These are phyloP conservation scores for Pseudomyrmex sp. DNA, from an alignment of 1,140 invertebrate species.

Conservation along the genomic window DNA sequence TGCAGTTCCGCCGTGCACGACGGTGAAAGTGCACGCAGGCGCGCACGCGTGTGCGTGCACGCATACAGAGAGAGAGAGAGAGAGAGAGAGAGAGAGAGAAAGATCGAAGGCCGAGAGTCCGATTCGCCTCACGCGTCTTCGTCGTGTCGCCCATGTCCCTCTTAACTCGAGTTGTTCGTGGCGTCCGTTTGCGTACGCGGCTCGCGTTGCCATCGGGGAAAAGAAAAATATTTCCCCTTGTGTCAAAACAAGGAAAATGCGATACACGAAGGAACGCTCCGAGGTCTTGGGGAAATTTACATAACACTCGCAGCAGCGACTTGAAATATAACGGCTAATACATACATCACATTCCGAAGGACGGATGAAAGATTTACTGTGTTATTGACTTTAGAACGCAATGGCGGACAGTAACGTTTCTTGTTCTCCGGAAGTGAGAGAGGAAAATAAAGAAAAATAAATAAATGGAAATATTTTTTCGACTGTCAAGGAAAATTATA, in stretches of 20 bases:
- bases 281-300: constrained; percentile 45
- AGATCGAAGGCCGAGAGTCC: not conserved
- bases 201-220: constrained; percentile 25
- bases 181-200: constrained; percentile 3
- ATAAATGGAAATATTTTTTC: not conserved
- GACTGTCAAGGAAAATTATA: not conserved
- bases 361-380: not conserved
- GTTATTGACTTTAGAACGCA: not conserved
- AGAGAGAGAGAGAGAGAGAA: too few relatives aligned
- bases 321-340: constrained; percentile 24
- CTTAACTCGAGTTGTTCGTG: constrained; percentile 15
- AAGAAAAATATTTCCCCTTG: constrained; percentile 33
- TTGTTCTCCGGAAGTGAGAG: too few relatives aligned
- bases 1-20: constrained; percentile 71
- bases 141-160: constrained; percentile 30
- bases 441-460: not conserved
- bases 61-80: not conserved
- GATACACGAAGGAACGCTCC: not conserved
- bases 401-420: not conserved
- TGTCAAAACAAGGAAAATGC: constrained; percentile 27
- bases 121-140: constrained; percentile 65
- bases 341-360: constrained; percentile 7
- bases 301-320: constrained; percentile 27
- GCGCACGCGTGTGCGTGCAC: constrained; percentile 36
- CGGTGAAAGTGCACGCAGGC: constrained; percentile 75